phyloP scores from a whole-genome alignment of 2,888 invertebrate genomes.

The Drosophila engyochracea region DNA sequence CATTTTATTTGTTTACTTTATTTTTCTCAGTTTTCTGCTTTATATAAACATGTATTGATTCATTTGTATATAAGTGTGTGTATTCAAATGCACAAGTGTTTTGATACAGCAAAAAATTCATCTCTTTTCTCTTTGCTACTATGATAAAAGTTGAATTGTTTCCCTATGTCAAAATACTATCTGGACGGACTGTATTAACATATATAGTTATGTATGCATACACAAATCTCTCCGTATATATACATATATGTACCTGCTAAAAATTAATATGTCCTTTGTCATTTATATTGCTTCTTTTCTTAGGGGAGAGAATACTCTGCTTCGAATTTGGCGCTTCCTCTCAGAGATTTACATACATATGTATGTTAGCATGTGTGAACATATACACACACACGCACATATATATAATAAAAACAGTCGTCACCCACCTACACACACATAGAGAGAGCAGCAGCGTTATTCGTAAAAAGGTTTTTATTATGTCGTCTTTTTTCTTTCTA shows the following conservation, averaged over 20 bases:
- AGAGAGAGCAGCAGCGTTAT: constrained; percentile 9
- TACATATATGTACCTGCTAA: background rate
- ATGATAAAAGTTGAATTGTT: background rate
- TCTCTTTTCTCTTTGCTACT: background rate
- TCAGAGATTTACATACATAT: constrained; percentile 1
- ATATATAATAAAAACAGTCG: constrained; percentile 12
- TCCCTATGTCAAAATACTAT: background rate
- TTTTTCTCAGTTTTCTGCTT: background rate
- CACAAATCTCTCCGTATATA: background rate
- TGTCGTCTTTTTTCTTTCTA: constrained; percentile 48
- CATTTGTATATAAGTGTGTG: background rate
- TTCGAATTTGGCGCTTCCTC: constrained; percentile 12
- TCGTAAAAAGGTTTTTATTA: constrained; percentile 47
- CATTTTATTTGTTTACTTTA: background rate
- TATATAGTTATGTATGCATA: background rate
- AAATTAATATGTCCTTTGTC: constrained; percentile 3
- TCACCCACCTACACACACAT: constrained; percentile 13
- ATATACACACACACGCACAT: background rate
- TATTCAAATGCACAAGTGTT: background rate
- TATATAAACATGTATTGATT: background rate
- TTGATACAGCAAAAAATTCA: background rate
- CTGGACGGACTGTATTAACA: background rate
- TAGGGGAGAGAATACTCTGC: background rate
- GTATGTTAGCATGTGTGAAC: background rate
- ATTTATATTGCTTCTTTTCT: constrained; percentile 4